phyloP scores from a whole-genome alignment of 2,888 invertebrate genomes.

The Zygogramma bicolorata region DNA sequence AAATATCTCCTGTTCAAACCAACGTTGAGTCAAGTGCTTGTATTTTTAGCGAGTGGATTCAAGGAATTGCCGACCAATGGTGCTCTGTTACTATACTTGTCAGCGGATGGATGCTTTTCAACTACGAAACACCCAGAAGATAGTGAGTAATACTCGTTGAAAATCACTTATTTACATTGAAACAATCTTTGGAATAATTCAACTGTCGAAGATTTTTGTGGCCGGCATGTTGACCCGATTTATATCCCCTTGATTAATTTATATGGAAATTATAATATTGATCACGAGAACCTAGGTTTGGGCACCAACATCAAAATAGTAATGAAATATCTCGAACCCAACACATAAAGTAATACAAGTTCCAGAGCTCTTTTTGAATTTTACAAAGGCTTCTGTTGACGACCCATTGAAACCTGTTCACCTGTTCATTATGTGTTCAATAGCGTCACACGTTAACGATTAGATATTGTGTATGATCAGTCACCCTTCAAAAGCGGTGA shows the following conservation, averaged over 20 bases:
- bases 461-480: not conserved
- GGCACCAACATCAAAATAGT: not conserved
- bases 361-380: no score
- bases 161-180: no score
- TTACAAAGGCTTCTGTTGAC: no score
- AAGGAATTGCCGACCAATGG: slow-evolving; percentile 94
- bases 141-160: slow-evolving; percentile 72
- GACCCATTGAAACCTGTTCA: not conserved
- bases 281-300: not conserved
- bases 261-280: no score
- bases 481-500: not conserved
- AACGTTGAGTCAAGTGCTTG: slow-evolving; percentile 91
- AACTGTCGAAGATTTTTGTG: not conserved
- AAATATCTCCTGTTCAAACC: slow-evolving; percentile 97
- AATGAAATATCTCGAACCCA: not conserved
- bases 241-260: no score
- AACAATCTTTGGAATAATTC: no score
- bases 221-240: no score
- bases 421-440: not conserved
- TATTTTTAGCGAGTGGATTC: slow-evolving; percentile 92
- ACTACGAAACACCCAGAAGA: slow-evolving; percentile 89
- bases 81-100: slow-evolving; percentile 91
- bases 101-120: slow-evolving; percentile 90
- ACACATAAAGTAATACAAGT: no score
- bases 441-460: not conserved